Evolutionary conservation across 2,113 vertebrate species (phyloP).

Genomic region (Austrofundulus limnaeus): DNA sequence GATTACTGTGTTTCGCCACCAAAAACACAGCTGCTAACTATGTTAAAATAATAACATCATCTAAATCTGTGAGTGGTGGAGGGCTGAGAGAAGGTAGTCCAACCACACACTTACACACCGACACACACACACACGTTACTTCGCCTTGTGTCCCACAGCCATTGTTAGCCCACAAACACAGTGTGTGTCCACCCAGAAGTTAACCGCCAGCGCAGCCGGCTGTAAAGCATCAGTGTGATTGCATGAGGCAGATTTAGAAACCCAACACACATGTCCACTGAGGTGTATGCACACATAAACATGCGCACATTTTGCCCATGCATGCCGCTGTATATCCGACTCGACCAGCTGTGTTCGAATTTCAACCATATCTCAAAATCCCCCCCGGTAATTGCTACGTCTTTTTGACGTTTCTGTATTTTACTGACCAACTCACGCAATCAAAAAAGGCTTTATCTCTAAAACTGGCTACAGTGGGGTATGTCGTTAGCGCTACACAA

Average conservation of each 20-base stretch:
- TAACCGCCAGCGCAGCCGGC: conserved; percentile 50
- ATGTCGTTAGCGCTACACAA: conserved; percentile 59
- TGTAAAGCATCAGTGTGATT: conserved; percentile 64
- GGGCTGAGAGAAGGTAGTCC: conserved; percentile 58
- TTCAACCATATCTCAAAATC: conserved; percentile 70
- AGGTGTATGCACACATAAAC: conserved; percentile 36
- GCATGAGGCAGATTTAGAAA: conserved; percentile 71
- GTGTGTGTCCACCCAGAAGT: conserved; percentile 69
- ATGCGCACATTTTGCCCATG: conserved; percentile 13
- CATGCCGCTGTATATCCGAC: conserved; percentile 39
- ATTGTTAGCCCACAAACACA: conserved; percentile 71
- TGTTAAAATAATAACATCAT: conserved; percentile 74
- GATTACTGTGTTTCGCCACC: conserved; percentile 59
- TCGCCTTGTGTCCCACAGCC: conserved; percentile 53
- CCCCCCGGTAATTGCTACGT: conserved; percentile 71
- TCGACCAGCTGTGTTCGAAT: conserved; percentile 62
- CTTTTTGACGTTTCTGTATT: conserved; percentile 61
- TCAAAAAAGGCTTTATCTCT: conserved; percentile 68
- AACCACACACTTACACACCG: conserved; percentile 42
- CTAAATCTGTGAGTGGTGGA: conserved; percentile 73
- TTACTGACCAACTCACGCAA: conserved; percentile 69
- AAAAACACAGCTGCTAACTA: conserved; percentile 75
- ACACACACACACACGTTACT: conserved; percentile 11
- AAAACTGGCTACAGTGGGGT: conserved; percentile 57
- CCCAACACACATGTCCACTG: conserved; percentile 27